Evolutionary conservation across 53 echinoderm and acorn worm species (phyloP).

Genomic region (Holothuria scabra): DNA sequence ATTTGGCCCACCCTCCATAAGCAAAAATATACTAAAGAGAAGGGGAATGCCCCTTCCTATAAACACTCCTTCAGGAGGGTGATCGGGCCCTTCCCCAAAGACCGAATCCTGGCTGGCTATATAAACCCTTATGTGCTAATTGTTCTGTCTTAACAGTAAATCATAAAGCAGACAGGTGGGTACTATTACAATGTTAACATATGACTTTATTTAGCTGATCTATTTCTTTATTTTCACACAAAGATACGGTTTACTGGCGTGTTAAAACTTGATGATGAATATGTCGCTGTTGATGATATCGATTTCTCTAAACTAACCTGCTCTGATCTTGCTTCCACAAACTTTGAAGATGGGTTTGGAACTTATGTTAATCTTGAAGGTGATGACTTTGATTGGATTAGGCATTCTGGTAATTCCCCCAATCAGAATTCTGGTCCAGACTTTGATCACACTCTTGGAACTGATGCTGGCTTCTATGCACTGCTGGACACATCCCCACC

Average conservation of each 20-base stretch:
- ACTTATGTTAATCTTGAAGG: conserved; percentile 15
- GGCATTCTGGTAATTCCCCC: conserved; percentile 62
- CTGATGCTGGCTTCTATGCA: conserved; percentile 57
- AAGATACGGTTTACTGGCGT: background rate
- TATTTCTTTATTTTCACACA: background rate
- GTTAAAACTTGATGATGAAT: conserved; percentile 2
- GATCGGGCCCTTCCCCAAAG: too few relatives aligned
- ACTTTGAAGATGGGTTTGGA: conserved; percentile 16
- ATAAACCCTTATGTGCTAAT: too few relatives aligned
- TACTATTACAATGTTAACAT: background rate
- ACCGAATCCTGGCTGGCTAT: too few relatives aligned
- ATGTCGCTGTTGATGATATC: conserved; percentile 57
- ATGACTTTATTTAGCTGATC: background rate
- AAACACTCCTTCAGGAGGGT: too few relatives aligned
- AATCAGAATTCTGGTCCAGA: conserved; percentile 69
- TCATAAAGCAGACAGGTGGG: background rate
- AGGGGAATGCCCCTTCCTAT: too few relatives aligned
- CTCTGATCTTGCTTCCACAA: background rate
- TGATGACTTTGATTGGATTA: conserved; percentile 87
- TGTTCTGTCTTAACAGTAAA: background rate
- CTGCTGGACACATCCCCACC: conserved; percentile 59
- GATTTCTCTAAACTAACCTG: conserved; percentile 2
- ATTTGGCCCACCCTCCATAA: too few relatives aligned
- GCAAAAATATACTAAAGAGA: too few relatives aligned
- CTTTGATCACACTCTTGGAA: conserved; percentile 77